Evolutionary conservation across 2,888 invertebrate genomes (phyloP), one percentile per base, ranked within the genome.

Genomic region (Julus scandinavius): DNA sequence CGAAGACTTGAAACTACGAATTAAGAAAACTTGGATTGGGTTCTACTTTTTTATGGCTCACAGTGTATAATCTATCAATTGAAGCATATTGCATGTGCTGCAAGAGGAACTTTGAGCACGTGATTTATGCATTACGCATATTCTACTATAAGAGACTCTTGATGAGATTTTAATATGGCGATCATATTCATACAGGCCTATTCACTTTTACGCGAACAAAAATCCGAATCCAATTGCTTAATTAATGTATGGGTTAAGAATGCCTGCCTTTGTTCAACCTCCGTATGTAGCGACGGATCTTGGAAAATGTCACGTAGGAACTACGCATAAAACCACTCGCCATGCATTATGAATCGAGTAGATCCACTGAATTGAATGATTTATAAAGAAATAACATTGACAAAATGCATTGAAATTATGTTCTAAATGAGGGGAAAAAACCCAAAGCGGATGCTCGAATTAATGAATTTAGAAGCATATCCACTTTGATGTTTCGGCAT

Each of bases 221-320:
- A 63, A 63, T n/a, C n/a, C n/a, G 63, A n/a, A 63, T 20, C 17
- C 17, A 63, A n/a, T 63, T 63, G 63, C 63, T n/a, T 63, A 63
- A 63, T 63, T 63, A 63, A 63, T 17, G 17, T n/a, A 63, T 63
- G 63, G 63, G 63, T 63, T 63, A 63, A 63, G 63, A 17, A 13
- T 13, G n/a, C 2, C 7, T 2, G 5, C 7, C 63, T 63, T 63
- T 63, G 63, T 63, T 6, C 63, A 54, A 15, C 7, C 13, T 3
- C 54, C 54, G 9, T n/a, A n/a, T n/a, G n/a, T 49, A 49, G 49
- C 49, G 49, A 7, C 15, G 7, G n/a, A n/a, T 63, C 63, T 63
- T 20, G 63, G 2, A 17, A 63, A 63, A 63, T 17, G n/a, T 63
- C 63, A 63, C 63, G 63, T 63, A 63, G 63, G n/a, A 17, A 2